Evolutionary conservation across 2,113 vertebrate genomes (phyloP).

Genomic region (Ceyx melanurus): DNA sequence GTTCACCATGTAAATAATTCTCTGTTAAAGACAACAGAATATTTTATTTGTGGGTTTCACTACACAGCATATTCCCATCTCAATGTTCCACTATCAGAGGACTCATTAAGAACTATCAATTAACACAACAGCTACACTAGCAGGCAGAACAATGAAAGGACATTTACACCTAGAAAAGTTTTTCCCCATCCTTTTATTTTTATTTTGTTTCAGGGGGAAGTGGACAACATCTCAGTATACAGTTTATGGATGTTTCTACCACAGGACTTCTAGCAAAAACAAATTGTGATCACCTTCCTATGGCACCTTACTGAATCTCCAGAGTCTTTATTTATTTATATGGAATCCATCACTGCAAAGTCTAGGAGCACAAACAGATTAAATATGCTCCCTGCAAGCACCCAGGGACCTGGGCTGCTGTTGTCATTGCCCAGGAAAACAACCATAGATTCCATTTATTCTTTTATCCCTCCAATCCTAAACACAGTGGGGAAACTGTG

Average conservation of each 20-base stretch:
- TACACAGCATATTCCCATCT: not conserved
- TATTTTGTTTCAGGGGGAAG: not conserved
- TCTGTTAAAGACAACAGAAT: conserved; percentile 43
- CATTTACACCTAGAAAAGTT: not conserved
- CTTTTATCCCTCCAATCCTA: not conserved
- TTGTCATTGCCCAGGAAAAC: conserved; percentile 2
- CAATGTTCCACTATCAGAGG: not conserved
- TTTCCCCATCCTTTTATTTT: not conserved
- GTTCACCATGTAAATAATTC: conserved; percentile 34
- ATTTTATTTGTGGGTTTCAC: conserved; percentile 35
- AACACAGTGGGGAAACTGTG: not conserved
- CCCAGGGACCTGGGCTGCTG: not conserved
- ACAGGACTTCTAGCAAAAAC: not conserved
- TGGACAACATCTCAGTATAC: not conserved
- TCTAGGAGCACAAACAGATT: conserved; percentile 25
- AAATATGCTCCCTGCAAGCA: not conserved
- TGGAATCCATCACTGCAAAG: not conserved
- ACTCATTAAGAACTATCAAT: conserved; percentile 42
- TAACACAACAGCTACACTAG: conserved; percentile 32
- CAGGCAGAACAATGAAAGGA: not conserved
- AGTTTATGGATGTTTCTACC: not conserved
- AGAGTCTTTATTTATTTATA: conserved; percentile 52
- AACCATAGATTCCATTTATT: not conserved
- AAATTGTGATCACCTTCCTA: conserved; percentile 15
- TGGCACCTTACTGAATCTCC: conserved; percentile 35